These are phyloP conservation scores for Columba guinea DNA, from an alignment of 2,797 vertebrate genomes.

Conservation along the genomic window DNA sequence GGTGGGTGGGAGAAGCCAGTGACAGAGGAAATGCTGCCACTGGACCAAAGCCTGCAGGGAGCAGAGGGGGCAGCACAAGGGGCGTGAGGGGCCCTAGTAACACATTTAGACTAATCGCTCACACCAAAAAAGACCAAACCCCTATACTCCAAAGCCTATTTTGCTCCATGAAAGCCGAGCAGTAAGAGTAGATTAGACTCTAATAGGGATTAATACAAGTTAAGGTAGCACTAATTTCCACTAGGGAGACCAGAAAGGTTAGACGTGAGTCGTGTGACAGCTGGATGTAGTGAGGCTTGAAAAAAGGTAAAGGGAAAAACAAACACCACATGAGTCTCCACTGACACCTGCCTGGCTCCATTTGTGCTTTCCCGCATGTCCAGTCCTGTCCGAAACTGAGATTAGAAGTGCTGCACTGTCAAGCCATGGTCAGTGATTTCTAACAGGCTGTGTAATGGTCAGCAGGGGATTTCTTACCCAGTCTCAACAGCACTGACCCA, in stretches of 20 bases:
- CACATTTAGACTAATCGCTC: neutral
- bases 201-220: slow-evolving; percentile 60
- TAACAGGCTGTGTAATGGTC: slow-evolving; percentile 24
- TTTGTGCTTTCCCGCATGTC: neutral
- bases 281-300: neutral
- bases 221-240: slow-evolving; percentile 26
- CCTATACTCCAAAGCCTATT: slow-evolving; percentile 22
- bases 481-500: slow-evolving; percentile 26
- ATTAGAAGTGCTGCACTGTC: neutral
- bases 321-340: neutral
- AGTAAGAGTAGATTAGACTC: slow-evolving; percentile 60
- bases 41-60: neutral
- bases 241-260: neutral
- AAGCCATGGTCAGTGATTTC: slow-evolving; percentile 44
- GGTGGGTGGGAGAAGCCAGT: neutral
- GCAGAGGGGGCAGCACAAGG: neutral
- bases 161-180: neutral
- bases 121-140: neutral
- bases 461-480: slow-evolving; percentile 33
- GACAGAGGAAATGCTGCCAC: neutral
- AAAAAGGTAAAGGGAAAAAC: neutral
- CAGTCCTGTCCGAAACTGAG: neutral
- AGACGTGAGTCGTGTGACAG: neutral
- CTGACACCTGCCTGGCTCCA: neutral
- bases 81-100: neutral